phyloP scores from a whole-genome alignment of 2,888 invertebrate genomes.

The Papilio gigon region DNA sequence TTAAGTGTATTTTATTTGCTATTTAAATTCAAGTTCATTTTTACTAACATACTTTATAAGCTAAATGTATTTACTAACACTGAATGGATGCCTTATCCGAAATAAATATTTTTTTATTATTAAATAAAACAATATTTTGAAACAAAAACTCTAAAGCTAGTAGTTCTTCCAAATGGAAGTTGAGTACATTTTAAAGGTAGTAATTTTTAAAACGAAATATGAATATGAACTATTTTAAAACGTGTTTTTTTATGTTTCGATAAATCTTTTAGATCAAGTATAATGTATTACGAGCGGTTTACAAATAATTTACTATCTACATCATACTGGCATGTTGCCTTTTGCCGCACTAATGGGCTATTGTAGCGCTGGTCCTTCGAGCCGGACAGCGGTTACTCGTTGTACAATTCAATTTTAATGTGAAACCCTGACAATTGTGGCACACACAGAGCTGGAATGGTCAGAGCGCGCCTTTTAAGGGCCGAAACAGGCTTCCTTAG shows the following conservation, averaged over 20 bases:
- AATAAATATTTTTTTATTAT: too few relatives aligned
- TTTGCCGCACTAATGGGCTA: constrained; percentile 35
- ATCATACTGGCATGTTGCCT: constrained; percentile 4
- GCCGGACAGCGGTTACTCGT: constrained; percentile 38
- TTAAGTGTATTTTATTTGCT: too few relatives aligned
- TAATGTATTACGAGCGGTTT: background rate
- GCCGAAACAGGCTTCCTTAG: constrained; percentile 56
- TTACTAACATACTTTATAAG: too few relatives aligned
- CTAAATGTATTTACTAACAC: too few relatives aligned
- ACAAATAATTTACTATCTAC: constrained; percentile 22
- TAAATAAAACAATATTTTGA: too few relatives aligned
- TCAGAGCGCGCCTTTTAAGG: constrained; percentile 56
- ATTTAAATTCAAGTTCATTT: too few relatives aligned
- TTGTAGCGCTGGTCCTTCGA: constrained; percentile 38
- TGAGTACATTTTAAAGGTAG: too few relatives aligned
- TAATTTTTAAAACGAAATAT: too few relatives aligned
- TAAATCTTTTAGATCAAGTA: background rate
- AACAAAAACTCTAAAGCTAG: background rate
- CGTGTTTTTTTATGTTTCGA: too few relatives aligned
- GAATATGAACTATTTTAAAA: too few relatives aligned
- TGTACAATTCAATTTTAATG: constrained; percentile 56
- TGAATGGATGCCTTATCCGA: too few relatives aligned
- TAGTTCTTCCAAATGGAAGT: background rate
- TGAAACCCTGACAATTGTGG: constrained; percentile 63
- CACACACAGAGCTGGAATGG: constrained; percentile 56